Conservation (phyloP, 2,797 vertebrate species). For the Pantherophis vulpinus region DNA sequence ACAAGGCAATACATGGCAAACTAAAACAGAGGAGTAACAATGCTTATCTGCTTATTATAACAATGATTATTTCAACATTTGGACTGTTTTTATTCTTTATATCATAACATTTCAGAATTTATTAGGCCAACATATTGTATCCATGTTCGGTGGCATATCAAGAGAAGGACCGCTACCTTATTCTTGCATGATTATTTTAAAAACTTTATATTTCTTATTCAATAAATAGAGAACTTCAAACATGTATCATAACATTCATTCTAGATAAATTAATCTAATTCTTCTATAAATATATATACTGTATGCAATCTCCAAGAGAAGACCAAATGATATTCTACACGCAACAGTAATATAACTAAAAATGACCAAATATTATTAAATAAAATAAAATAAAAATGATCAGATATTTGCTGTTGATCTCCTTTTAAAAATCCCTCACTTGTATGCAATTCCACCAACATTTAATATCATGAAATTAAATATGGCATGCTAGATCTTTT, state of each 20-base stretch:
- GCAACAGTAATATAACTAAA: neutral
- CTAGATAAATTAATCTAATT: neutral
- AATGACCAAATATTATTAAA: neutral
- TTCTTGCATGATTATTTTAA: neutral
- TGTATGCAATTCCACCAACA: neutral
- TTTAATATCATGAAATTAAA: neutral
- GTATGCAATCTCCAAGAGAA: neutral
- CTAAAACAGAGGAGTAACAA: slow-evolving; percentile 66
- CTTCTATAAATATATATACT: neutral
- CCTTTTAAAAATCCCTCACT: neutral
- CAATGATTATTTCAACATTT: neutral
- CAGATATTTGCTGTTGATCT: neutral
- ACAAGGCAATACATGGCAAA: slow-evolving; percentile 99
- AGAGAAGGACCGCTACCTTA: neutral
- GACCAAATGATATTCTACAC: neutral
- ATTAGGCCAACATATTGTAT: neutral
- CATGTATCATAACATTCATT: neutral
- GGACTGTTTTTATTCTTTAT: neutral
- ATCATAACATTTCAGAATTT: neutral
- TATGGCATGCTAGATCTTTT: neutral
- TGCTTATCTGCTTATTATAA: neutral
- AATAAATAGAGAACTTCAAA: neutral
- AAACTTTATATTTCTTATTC: neutral
- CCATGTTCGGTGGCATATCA: too few species aligned
- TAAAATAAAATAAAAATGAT: neutral